Evolutionary conservation across 2,797 vertebrate species (phyloP), one percentile per base, ranked within the genome.

Genomic region (Oreortyx pictus): DNA sequence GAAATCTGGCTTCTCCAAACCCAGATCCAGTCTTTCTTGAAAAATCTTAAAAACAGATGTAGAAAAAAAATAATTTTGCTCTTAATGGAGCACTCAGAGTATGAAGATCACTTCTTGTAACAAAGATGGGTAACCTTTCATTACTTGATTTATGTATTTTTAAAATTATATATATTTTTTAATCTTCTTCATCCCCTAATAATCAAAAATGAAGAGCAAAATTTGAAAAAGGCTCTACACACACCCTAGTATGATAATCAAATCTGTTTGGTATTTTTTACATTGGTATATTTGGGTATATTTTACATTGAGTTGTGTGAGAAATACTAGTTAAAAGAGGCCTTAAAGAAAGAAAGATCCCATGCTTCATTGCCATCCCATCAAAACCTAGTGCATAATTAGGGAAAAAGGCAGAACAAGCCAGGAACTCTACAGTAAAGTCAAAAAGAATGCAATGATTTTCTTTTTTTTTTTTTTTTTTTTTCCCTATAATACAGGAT

Each of bases 261-360:
- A 37, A 77, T 78, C 54, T 66, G 7, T 78, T 90, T 78, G 29
- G n/a, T 66, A 92, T n/a, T n/a, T n/a, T n/a, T n/a, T n/a, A n/a
- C n/a, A n/a, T n/a, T n/a, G n/a, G n/a, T n/a, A n/a, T n/a, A n/a
- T n/a, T n/a, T n/a, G n/a, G n/a, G n/a, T n/a, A n/a, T n/a, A n/a
- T n/a, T 82, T 93, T 67, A 41, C 62, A 78, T 86, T 56, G 92
- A 35, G 31, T 9, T 77, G 22, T 33, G 79, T 49, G 20, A 24
- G 12, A 93, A 91, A 71, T 44, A 89, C 46, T 93, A 74, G 61
- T 71, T 89, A 92, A 95, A 92, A 50, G 82, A 75, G 33, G 54
- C 29, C 52, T 77, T 47, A 18, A 50, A 72, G 80, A 50, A 27
- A 43, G 11, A 77, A 7, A 44, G 24, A 57, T 60, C 61, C 65